Conservation (phyloP, 2,888 invertebrate species). For the Auanema sp. region DNA sequence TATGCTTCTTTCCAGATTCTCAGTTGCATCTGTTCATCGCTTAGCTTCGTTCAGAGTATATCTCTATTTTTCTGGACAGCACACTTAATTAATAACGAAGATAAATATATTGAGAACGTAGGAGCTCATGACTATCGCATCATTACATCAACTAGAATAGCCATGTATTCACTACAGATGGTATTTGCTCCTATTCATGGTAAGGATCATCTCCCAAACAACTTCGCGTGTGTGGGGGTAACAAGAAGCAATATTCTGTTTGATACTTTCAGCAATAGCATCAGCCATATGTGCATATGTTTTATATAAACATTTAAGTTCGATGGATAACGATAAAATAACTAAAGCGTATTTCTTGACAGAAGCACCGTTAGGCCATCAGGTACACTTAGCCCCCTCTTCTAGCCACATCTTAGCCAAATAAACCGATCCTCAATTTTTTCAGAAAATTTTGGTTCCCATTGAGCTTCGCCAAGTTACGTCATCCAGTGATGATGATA, state of each 20-base stretch:
- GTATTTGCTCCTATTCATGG: conserved; percentile 60
- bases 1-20: conserved; percentile 37
- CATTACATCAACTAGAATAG: conserved; percentile 60
- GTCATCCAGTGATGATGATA: conserved; percentile 44
- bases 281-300: conserved; percentile 48
- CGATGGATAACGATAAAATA: conserved; percentile 43
- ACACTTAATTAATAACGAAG: conserved; percentile 51
- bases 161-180: conserved; percentile 62
- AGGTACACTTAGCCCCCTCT: conserved; percentile 29
- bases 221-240: background rate
- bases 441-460: conserved; percentile 62
- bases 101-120: conserved; percentile 36
- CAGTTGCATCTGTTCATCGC: conserved; percentile 45
- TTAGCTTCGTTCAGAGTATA: conserved; percentile 52
- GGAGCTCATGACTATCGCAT: conserved; percentile 55
- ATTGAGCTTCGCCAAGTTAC: conserved; percentile 60
- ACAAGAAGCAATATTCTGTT: background rate
- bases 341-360: conserved; percentile 61
- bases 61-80: conserved; percentile 60
- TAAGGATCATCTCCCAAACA: conserved; percentile 18
- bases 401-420: background rate
- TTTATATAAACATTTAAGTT: conserved; percentile 47
- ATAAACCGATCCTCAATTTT: conserved; percentile 1
- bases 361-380: conserved; percentile 60
- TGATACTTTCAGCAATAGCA: conserved; percentile 44